Evolutionary conservation across 2,888 invertebrate species (phyloP).

Genomic region (Fragum fragum): DNA sequence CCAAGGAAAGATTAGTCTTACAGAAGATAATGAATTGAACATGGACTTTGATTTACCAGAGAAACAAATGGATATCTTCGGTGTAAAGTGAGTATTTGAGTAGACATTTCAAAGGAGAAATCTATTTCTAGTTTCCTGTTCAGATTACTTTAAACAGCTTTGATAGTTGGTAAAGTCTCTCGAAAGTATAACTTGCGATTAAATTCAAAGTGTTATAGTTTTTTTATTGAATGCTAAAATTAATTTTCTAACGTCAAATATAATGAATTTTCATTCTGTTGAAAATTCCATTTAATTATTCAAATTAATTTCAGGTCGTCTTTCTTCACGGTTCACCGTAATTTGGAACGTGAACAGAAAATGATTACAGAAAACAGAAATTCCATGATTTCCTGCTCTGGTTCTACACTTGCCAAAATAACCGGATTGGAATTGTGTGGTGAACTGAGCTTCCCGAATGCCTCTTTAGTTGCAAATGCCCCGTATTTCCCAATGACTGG

Average conservation of each 20-base stretch:
- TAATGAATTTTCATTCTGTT: no score
- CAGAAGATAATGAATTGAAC: constrained; percentile 90
- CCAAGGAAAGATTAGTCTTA: constrained; percentile 91
- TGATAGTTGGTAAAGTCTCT: no score
- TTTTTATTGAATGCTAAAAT: no score
- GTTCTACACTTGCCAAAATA: constrained; percentile 89
- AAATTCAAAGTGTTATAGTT: no score
- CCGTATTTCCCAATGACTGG: constrained; percentile 84
- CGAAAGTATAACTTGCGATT: no score
- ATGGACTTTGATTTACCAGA: constrained; percentile 94
- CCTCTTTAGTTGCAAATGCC: constrained; percentile 89
- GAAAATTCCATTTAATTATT: no score
- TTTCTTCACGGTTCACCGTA: constrained; percentile 81
- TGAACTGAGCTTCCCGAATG: constrained; percentile 90
- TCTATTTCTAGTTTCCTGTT: no score
- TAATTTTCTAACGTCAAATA: no score
- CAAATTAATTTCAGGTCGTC: constrained; percentile 74
- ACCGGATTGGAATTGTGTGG: constrained; percentile 95
- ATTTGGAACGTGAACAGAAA: constrained; percentile 90
- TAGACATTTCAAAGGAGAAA: no score
- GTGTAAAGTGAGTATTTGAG: constrained; percentile 89
- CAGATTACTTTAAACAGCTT: no score
- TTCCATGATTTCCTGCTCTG: constrained; percentile 87
- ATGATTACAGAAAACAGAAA: constrained; percentile 90
- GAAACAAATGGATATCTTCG: constrained; percentile 94